A percentile compares a stretch with the other conserved stretches of the same genome.
phyloP scores from a whole-genome alignment of 2,797 vertebrate species.

The Decapterus maruadsi region DNA sequence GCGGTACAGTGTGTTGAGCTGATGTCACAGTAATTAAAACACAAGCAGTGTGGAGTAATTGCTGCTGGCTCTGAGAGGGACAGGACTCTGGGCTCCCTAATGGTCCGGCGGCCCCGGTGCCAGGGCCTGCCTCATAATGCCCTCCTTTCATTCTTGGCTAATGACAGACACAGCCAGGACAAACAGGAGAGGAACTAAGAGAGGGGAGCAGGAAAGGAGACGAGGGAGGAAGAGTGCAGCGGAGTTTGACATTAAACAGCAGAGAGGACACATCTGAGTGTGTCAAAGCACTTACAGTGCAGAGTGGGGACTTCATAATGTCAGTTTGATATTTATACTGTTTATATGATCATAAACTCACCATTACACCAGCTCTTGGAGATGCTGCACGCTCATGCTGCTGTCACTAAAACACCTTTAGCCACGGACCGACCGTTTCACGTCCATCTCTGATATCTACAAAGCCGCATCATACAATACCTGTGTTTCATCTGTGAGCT shows the following conservation, averaged over 20 bases:
- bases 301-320: not conserved
- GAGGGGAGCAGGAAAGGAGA: constrained; percentile 23
- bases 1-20: constrained; percentile 54
- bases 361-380: not conserved
- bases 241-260: constrained; percentile 45
- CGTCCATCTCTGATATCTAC: not conserved
- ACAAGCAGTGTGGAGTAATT: constrained; percentile 69
- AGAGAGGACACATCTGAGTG: constrained; percentile 15
- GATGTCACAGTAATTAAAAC: constrained; percentile 78
- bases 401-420: not conserved
- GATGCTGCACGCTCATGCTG: not conserved
- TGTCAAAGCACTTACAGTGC: constrained; percentile 6
- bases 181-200: constrained; percentile 41
- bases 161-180: constrained; percentile 70
- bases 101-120: constrained; percentile 54
- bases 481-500: not conserved
- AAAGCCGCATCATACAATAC: not conserved
- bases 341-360: not conserved
- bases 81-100: constrained; percentile 62
- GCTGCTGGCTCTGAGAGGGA: constrained; percentile 56
- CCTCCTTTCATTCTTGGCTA: constrained; percentile 75
- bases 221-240: constrained; percentile 17
- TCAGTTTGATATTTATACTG: not conserved
- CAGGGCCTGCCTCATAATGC: constrained; percentile 76
- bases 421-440: not conserved